A percentile compares a stretch with the other conserved stretches of the same genome.
Evolutionary conservation across 2,888 invertebrate genomes (phyloP).

Genomic region (Liopterus haemorrhoidalis): DNA sequence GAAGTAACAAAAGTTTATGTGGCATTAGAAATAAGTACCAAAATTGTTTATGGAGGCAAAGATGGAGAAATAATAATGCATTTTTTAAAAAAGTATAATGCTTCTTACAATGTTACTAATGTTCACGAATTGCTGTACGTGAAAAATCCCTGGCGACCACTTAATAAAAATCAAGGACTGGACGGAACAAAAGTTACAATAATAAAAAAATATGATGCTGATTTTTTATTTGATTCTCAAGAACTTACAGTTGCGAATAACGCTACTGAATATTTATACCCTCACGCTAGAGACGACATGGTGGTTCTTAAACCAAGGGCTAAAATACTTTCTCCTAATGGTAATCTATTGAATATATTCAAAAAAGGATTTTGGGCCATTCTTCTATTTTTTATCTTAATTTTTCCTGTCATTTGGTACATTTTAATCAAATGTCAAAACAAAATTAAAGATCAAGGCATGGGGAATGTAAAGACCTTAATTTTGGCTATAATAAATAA

Average conservation of each 20-base stretch:
- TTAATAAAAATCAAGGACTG: too few relatives aligned
- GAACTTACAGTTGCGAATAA: slow-evolving; percentile 15
- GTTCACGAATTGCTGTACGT: slow-evolving; percentile 11
- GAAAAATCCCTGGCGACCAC: slow-evolving; percentile 16
- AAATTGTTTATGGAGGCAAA: slow-evolving; percentile 10
- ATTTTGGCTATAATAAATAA: slow-evolving; percentile 6
- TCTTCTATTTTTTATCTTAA: slow-evolving; percentile 14
- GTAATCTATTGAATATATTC: slow-evolving; percentile 6
- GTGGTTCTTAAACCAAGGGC: slow-evolving; percentile 6
- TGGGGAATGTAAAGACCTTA: not conserved
- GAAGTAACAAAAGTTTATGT: slow-evolving; percentile 12
- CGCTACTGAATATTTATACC: slow-evolving; percentile 14
- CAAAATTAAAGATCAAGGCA: not conserved
- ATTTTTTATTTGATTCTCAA: slow-evolving; percentile 16
- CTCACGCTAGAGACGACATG: slow-evolving; percentile 15
- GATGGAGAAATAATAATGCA: slow-evolving; percentile 10
- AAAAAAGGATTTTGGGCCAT: slow-evolving; percentile 5
- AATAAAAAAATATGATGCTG: slow-evolving; percentile 7
- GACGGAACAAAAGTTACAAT: slow-evolving; percentile 6
- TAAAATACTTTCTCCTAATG: slow-evolving; percentile 8
- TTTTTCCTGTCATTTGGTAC: slow-evolving; percentile 15
- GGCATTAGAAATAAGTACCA: not conserved
- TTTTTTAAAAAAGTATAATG: slow-evolving; percentile 9
- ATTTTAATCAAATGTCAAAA: slow-evolving; percentile 3
- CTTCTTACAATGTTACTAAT: slow-evolving; percentile 10